Base-by-base conservation (phyloP, 1,140 invertebrate genomes). In the Neodiprion lecontei region DNA sequence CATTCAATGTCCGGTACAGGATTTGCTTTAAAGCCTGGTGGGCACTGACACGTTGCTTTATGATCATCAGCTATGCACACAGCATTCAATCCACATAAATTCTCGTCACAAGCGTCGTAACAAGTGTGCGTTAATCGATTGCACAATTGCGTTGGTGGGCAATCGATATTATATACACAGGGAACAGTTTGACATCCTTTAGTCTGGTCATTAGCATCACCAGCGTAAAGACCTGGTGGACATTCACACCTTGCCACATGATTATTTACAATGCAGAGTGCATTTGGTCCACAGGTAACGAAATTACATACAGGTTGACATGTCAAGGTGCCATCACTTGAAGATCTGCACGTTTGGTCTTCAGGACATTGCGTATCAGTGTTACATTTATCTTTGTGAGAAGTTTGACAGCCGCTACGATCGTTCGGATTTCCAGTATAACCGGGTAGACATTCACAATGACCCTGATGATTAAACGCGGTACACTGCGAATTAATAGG, bases 371-470 rank as follows among this genome's bases (percentile, higher is more conserved):
- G 93, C 67, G 91, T 92, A 85, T 97, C 94, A 48, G 91, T 91
- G n/a, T 87, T 86, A 81, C 96, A 97, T 83, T 93, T 90, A 81
- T 96, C 92, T 83, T 92, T 92, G 2, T 91, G 88, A 1, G 92
- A 84, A 11, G 91, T 90, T 75, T 92, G 90, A 81, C 96, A 98
- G 9, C 96, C 96, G 75, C 92, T 93, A 17, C 96, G 91, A 82
- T 97, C 95, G 80, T 96, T 96, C 7, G 96, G 95, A 89, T 97
- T 96, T 17, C 96, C 96, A 21, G 91, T 91, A 83, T 91, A 97
- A 4, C 95, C 95, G n/a, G 90, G 83, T 3, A 94, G 85, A 84
- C 96, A 97, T 80, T 95, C 92, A 81, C 96, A 97, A 77, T 92
- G 90, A 61, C 93, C 95, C 79, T 91, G 90, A 79, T 97, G 95